Conservation (phyloP, 2,113 vertebrate genomes). For the Typhlomys cinereus region DNA sequence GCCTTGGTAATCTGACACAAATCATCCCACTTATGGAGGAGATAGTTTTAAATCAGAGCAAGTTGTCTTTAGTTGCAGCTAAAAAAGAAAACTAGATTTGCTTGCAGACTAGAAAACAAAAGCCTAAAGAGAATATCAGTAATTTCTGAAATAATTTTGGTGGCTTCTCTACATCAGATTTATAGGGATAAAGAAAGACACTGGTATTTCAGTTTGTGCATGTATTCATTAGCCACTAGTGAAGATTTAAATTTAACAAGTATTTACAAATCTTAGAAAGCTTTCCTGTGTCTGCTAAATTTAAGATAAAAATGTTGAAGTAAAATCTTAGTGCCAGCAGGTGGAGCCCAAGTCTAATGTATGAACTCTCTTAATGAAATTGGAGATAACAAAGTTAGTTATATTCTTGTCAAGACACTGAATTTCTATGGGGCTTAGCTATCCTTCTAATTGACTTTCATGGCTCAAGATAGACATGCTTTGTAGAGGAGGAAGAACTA, state of each 20-base stretch:
- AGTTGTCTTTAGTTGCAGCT: background rate
- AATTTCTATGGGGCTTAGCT: background rate
- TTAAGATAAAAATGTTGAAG: background rate
- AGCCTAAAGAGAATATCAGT: background rate
- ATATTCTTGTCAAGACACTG: background rate
- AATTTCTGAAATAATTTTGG: background rate
- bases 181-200: background rate
- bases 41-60: background rate
- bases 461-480: background rate
- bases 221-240: background rate
- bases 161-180: background rate
- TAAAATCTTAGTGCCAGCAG: slow-evolving; percentile 26
- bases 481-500: background rate
- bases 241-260: background rate
- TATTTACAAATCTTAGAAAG: background rate
- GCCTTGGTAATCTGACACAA: background rate
- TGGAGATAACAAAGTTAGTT: background rate
- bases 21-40: background rate
- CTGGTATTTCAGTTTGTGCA: background rate
- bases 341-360: slow-evolving; percentile 41
- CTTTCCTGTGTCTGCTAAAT: background rate
- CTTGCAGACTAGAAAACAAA: slow-evolving; percentile 18
- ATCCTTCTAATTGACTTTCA: background rate
- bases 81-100: background rate
- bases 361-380: background rate